phyloP scores from a whole-genome alignment of 2,888 invertebrate genomes.

The Lasioglossum morio region DNA sequence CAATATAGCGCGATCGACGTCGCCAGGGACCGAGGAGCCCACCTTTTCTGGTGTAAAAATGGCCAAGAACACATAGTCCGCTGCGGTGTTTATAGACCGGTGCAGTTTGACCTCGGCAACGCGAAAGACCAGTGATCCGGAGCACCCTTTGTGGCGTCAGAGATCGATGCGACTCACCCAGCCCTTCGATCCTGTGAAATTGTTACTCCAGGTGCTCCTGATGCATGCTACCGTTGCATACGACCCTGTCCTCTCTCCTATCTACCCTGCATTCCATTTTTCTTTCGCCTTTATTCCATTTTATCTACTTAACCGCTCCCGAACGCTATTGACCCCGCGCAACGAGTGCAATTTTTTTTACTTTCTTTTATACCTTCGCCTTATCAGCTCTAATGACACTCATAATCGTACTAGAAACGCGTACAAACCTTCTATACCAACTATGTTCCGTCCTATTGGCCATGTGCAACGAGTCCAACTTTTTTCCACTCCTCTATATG shows the following conservation, averaged over 20 bases:
- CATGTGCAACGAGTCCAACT: background rate
- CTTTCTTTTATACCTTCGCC: background rate
- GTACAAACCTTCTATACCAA: background rate
- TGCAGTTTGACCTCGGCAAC: background rate
- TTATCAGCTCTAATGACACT: background rate
- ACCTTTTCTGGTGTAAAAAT: slow-evolving; percentile 8
- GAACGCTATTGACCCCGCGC: background rate
- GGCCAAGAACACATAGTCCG: background rate
- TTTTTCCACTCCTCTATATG: background rate
- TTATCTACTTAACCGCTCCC: background rate
- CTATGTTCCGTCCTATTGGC: background rate
- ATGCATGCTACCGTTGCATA: background rate
- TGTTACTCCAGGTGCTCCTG: background rate
- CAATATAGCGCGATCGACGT: background rate
- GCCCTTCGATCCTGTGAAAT: slow-evolving; percentile 13
- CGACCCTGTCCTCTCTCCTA: background rate
- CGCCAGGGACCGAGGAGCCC: background rate
- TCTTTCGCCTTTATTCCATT: background rate
- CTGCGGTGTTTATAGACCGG: slow-evolving; percentile 5
- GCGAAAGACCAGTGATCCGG: slow-evolving; percentile 14
- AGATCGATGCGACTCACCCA: slow-evolving; percentile 10
- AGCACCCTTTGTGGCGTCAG: slow-evolving; percentile 6
- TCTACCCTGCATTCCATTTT: background rate
- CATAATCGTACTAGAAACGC: background rate
- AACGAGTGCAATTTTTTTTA: background rate